A percentile compares a stretch with the other conserved stretches of the same genome.
Evolutionary conservation across 2,113 vertebrate genomes (phyloP).

Genomic region (Lepidothrix coronata): DNA sequence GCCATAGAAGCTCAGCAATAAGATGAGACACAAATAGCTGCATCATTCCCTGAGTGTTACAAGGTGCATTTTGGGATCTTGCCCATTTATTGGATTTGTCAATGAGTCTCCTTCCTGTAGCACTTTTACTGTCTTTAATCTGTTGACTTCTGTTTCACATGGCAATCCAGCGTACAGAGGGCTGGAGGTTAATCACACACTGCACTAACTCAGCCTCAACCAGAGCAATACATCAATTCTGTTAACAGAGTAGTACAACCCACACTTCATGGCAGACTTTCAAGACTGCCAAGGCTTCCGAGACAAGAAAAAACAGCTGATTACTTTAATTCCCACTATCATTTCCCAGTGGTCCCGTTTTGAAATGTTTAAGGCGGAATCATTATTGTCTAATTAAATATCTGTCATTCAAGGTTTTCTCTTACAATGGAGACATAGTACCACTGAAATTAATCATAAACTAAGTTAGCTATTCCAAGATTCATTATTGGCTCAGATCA

Average conservation of each 20-base stretch:
- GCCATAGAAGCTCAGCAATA: background rate
- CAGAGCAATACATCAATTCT: background rate
- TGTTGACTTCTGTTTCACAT: background rate
- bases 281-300: background rate
- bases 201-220: background rate
- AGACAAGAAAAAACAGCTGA: background rate
- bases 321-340: background rate
- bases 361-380: conserved; percentile 33
- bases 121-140: background rate
- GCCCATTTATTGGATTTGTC: background rate
- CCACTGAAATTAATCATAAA: background rate
- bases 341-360: conserved; percentile 19
- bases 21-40: background rate
- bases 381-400: conserved; percentile 15
- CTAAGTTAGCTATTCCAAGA: background rate
- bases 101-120: fast-evolving
- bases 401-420: background rate
- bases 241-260: background rate
- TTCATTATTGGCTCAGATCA: background rate
- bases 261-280: background rate
- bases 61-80: background rate
- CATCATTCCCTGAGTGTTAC: fast-evolving
- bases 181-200: background rate
- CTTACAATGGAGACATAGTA: background rate
- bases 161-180: background rate